Base-by-base conservation (phyloP, 2,888 invertebrate genomes). In the Parnassius smintheus region DNA sequence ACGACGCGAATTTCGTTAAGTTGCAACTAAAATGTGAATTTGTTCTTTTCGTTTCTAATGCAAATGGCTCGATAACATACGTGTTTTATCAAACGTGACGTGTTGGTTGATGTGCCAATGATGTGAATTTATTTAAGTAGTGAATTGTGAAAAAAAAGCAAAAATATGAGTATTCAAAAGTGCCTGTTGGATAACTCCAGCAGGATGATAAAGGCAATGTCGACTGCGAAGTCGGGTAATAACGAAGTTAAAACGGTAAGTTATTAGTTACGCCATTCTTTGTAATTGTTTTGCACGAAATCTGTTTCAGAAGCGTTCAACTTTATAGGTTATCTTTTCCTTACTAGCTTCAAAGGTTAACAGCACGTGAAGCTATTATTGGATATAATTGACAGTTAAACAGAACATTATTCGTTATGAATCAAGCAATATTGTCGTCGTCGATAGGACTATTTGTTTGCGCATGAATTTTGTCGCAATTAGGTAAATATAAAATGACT, bases 141-240 rank as follows among this genome's bases (percentile, higher is more conserved):
- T 82, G 77, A 72, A 71, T 80, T 79, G 82, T 80, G 77, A 77
- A 74, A 70, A 72, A 76, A 81, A 81, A 80, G 78, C 79, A 76
- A 76, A 85, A 85, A 75, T 73, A 91, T 91, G 91, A 91, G 91
- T 83, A 90, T 91, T 75, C 91, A 91, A 79, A 91, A 91, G 88
- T 91, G 91, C 72, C 85, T 91, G 65, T 78, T 91, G 86, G 91
- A 91, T 84, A 91, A 91, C 78, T 91, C 91, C 80, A 91, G 88
- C 73, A 84, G 90, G 81, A 91, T 91, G 90, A 91, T 91, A 65
- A 91, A 91, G 82, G 91, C 91, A 64, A 91, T 91, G 91, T 91
- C 91, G 12, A 91, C 83, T 25, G 85, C 88, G 13, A 91, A 91
- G 72, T 88, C 91, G 42, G 81, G 83, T 63, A 83, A 72, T 70